phyloP scores from a whole-genome alignment of 92 coral and sea anemone species.

The Phenganax stokvisi region DNA sequence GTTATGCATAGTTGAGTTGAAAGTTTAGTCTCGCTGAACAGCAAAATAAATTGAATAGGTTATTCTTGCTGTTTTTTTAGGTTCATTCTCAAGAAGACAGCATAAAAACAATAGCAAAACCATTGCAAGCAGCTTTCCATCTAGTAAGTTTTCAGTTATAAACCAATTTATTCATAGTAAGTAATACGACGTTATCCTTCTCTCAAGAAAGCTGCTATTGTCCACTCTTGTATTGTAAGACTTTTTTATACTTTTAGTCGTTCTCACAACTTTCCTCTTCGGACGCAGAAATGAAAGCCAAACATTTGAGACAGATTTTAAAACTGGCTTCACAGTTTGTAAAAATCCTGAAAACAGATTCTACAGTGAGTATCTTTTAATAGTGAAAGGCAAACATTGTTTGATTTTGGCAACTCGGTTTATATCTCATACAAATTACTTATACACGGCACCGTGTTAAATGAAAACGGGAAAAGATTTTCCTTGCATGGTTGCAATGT shows the following conservation, averaged over 20 bases:
- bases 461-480: not conserved
- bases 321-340: constrained; percentile 65
- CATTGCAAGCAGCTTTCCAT: constrained; percentile 52
- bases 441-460: not conserved
- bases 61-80: constrained; percentile 25
- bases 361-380: constrained; percentile 12
- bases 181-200: too few species aligned
- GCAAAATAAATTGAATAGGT: not conserved
- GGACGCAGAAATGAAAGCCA: constrained; percentile 64
- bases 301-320: constrained; percentile 71
- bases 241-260: constrained; percentile 32
- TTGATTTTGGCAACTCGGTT: too few species aligned
- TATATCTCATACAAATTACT: too few species aligned
- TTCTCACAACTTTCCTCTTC: constrained; percentile 52
- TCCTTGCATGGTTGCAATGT: not conserved
- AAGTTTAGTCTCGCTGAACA: too few species aligned
- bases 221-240: not conserved
- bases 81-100: constrained; percentile 36
- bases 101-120: constrained; percentile 46
- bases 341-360: constrained; percentile 40
- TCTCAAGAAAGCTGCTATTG: not conserved
- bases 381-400: too few species aligned
- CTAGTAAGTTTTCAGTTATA: constrained; percentile 45
- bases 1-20: not conserved
- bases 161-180: not conserved